Base-by-base conservation (phyloP, 2,113 vertebrate genomes). In the Ranitomeya imitator region DNA sequence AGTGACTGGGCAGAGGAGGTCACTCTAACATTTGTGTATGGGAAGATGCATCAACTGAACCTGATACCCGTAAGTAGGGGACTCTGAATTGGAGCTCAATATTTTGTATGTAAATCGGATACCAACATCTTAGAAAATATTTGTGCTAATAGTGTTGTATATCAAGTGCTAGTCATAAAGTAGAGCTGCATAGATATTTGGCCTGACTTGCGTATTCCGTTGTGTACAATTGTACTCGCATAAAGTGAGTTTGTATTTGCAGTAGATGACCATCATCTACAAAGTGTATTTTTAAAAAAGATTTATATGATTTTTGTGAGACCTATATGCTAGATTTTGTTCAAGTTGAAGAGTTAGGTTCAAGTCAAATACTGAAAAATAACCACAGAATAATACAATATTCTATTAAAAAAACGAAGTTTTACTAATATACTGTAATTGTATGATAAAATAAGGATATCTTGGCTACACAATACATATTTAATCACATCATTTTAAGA, bases 1-100 rank as follows among this genome's bases (percentile, higher is more conserved):
- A 60, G 87, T 61, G 57, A 16, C 3, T 54, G 71, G 89, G 88
- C 95, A 86, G 93, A 89, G 90, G 94, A 93, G 93, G 93, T 94
- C 95, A 91, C 92, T 86, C 77, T 81, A 92, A 91, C 69, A 91
- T 90, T 87, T 91, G 45, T 76, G 89, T 94, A 89, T 92, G 89
- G 85, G 90, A 88, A 90, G 61, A 90, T 61, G 1, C 63, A 31
- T 31, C 14, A 2, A 14, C 79, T 61, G 7, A 60, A 9, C 26
- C 61, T 65, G 60, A 51, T 15, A 13, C 10, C 19, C 10, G 19
- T 45, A 69, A 69, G 18, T 45, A n/a, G 55, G n/a, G 54, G 12
- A 67, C 59, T 21, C 3, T 65, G 61, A n/a, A 23, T 54, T 23
- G 67, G 21, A 13, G 18, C 0, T 83, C 13, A 14, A 51, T 51